Evolutionary conservation across 1,140 invertebrate genomes (phyloP).

Genomic region (Drosophila sucinea): DNA sequence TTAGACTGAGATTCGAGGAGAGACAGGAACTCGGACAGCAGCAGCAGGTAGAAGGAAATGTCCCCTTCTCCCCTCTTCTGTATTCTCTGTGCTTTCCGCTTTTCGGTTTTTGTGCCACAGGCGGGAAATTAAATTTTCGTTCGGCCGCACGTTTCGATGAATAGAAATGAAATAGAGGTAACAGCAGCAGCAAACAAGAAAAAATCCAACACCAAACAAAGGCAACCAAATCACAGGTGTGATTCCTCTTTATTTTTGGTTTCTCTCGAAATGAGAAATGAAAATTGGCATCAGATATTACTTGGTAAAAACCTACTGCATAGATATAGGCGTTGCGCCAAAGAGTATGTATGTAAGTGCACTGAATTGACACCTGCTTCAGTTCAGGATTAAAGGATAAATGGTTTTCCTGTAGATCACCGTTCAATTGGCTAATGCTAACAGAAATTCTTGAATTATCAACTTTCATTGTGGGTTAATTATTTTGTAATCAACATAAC

Average conservation of each 20-base stretch:
- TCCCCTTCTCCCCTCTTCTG: not conserved
- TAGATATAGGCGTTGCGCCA: too few species aligned
- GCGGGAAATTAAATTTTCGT: slow-evolving; percentile 81
- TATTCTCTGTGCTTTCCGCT: slow-evolving; percentile 1
- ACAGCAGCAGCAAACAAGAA: not conserved
- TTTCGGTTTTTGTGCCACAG: slow-evolving; percentile 46
- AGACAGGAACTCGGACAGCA: not conserved
- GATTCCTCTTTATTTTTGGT: not conserved
- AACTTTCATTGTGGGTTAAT: not conserved
- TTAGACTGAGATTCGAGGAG: slow-evolving; percentile 4
- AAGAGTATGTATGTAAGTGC: too few species aligned
- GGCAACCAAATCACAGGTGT: slow-evolving; percentile 3
- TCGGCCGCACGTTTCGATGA: slow-evolving; percentile 69
- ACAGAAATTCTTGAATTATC: too few species aligned
- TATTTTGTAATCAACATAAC: not conserved
- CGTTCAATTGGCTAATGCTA: too few species aligned
- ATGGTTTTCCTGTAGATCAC: too few species aligned
- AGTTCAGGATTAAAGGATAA: too few species aligned
- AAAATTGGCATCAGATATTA: not conserved
- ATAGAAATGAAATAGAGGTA: slow-evolving; percentile 51
- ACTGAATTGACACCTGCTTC: too few species aligned
- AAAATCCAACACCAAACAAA: not conserved
- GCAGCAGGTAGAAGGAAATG: not conserved
- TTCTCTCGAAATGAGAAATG: not conserved
- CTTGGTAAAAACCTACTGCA: not conserved